These are phyloP conservation scores for Virgularia gustaviana DNA, from an alignment of 92 coral and sea anemone species.

Conservation along the genomic window DNA sequence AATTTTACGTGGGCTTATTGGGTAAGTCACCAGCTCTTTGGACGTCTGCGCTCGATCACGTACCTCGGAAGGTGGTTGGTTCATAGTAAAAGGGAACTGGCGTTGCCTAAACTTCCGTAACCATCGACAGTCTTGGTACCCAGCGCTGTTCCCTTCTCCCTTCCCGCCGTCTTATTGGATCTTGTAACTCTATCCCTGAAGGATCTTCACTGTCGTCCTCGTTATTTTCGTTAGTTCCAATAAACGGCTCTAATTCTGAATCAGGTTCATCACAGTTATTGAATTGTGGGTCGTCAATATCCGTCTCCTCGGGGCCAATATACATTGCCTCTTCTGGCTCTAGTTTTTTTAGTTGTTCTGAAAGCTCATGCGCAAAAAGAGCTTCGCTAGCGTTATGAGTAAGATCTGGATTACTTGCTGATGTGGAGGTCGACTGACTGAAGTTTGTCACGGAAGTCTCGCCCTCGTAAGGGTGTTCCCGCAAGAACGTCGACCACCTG, in stretches of 20 bases:
- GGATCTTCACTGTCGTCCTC: neutral
- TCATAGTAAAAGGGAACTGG: neutral
- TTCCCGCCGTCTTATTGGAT: constrained; percentile 12
- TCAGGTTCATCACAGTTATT: neutral
- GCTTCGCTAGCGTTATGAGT: neutral
- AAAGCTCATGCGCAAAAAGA: constrained; percentile 8
- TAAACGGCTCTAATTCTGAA: neutral
- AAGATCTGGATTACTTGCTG: neutral
- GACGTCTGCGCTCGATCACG: too few species aligned
- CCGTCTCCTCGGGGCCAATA: constrained; percentile 28
- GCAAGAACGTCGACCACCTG: constrained; percentile 33
- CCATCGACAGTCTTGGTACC: constrained; percentile 33
- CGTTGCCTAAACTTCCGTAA: constrained; percentile 13
- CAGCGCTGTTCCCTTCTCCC: constrained; percentile 27
- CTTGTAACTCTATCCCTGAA: neutral
- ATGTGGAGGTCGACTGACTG: constrained; percentile 1
- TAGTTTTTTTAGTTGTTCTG: constrained; percentile 9
- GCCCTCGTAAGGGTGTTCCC: constrained; percentile 11
- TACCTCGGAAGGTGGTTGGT: neutral
- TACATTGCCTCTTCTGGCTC: neutral
- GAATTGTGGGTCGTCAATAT: constrained; percentile 9
- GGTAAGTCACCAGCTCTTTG: too few species aligned
- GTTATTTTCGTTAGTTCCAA: neutral
- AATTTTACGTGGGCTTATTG: too few species aligned
- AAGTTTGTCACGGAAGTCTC: constrained; percentile 25